Evolutionary conservation across 2,113 vertebrate species (phyloP), one percentile per base, ranked within the genome.

Genomic region (Hymenochirus boettgeri): DNA sequence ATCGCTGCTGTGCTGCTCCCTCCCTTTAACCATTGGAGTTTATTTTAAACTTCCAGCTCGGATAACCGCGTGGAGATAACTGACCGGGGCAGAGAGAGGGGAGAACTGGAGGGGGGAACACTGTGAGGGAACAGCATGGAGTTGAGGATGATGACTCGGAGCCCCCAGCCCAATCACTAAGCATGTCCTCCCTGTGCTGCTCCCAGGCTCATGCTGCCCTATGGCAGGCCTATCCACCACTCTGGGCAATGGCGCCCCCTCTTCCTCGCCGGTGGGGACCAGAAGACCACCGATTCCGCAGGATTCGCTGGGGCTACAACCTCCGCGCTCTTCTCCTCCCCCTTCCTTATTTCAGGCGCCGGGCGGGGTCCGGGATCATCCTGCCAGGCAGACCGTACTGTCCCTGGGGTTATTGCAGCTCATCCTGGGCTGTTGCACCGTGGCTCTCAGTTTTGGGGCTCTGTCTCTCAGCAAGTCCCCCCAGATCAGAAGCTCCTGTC

Each of bases 351-450:
- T 69, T 72, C n/a, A 39, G 74, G 13, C 74, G 71, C 27, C 70
- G 57, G 52, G 64, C 71, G 73, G 4, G 48, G 48, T 29, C 65
- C 27, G 52, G n/a, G 67, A 60, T 65, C 22, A 73, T 77, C 70
- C 76, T 86, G 58, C 83, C 84, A 1, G 73, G 80, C 15, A 83
- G 85, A 13, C 83, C 85, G 47, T 91, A 65, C 75, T 92, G 2
- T 87, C 85, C 1, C 81, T 92, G 52, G 89, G 85, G 57, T 78
- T 94, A 72, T 70, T 93, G 80, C 93, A 93, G 85, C 65, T 90
- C n/a, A 75, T 86, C 46, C 81, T 93, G 67, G 91, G 92, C 37
- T 88, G 88, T 76, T 86, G 84, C 65, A 83, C 92, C 83, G 85
- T 91, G 78, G 91, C 83, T 13, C 85, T 94, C 66, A 91, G 88